Conservation (phyloP, 37 sponge, comb jelly and placozoan species). For the Petrosia ficiformis region DNA sequence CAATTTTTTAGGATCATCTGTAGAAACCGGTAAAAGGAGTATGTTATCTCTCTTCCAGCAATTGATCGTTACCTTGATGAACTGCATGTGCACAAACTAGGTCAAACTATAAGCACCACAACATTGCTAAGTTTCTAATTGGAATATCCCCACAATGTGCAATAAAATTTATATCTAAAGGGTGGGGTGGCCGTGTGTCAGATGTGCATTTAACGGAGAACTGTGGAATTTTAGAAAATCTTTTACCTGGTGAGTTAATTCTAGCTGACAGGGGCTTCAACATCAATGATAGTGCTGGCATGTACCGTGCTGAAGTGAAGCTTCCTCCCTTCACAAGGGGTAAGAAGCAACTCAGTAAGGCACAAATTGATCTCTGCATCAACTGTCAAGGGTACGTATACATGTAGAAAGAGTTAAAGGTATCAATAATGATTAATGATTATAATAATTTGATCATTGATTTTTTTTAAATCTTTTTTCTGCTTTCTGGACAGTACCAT, state of each 20-base stretch:
- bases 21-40: no score
- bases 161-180: background rate
- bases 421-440: no score
- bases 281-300: conserved; percentile 8
- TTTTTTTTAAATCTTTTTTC: no score
- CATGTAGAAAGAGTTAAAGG: conserved; percentile 9
- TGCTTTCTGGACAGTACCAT: no score
- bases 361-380: background rate
- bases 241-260: conserved; percentile 21
- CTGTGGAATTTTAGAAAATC: background rate
- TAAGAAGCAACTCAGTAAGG: background rate
- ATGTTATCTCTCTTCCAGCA: background rate
- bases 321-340: background rate
- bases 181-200: conserved; percentile 21
- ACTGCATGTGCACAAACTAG: conserved; percentile 30
- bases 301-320: background rate
- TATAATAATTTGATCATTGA: no score
- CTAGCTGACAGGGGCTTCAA: conserved; percentile 22
- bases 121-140: conserved; percentile 24
- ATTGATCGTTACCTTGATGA: conserved; percentile 36
- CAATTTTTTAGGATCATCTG: no score
- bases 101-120: conserved; percentile 35
- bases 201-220: conserved; percentile 18
- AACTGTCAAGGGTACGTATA: background rate
- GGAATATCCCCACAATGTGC: conserved; percentile 12